A percentile compares a stretch with the other conserved stretches of the same genome.
Evolutionary conservation across 1,140 invertebrate genomes (phyloP).

Genomic region (Panagrolaimus sp.): DNA sequence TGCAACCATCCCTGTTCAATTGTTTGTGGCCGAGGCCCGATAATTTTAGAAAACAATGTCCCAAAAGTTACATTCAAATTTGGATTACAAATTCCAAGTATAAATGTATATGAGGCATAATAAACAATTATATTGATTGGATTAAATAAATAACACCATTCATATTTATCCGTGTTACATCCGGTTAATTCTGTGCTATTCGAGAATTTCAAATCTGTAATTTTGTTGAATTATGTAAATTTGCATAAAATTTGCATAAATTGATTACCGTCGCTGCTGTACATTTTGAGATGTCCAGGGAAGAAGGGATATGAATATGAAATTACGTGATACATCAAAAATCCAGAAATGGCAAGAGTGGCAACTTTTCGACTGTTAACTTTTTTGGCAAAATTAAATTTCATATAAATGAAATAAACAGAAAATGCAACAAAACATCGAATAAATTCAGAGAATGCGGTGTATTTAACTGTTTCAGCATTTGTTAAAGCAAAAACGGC

Average conservation of each 20-base stretch:
- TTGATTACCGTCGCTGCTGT: neutral
- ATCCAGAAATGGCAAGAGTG: neutral
- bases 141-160: slow-evolving; percentile 23
- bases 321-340: slow-evolving; percentile 26
- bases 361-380: neutral
- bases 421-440: slow-evolving; percentile 27
- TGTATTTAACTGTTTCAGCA: neutral
- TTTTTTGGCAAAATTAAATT: slow-evolving; percentile 23
- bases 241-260: neutral
- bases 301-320: slow-evolving; percentile 43
- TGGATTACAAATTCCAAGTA: slow-evolving; percentile 25
- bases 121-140: slow-evolving; percentile 19
- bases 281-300: neutral
- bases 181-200: slow-evolving; percentile 20
- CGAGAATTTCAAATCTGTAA: slow-evolving; percentile 2
- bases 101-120: slow-evolving; percentile 23
- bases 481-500: slow-evolving; percentile 9
- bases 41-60: slow-evolving; percentile 32
- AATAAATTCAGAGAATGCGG: neutral
- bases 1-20: slow-evolving; percentile 50
- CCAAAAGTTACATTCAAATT: slow-evolving; percentile 31
- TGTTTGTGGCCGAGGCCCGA: slow-evolving; percentile 40
- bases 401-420: slow-evolving; percentile 31
- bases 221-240: neutral
- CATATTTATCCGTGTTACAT: slow-evolving; percentile 27